Conservation (phyloP, 2,888 invertebrate species). For the Yponomeuta evonymella region DNA sequence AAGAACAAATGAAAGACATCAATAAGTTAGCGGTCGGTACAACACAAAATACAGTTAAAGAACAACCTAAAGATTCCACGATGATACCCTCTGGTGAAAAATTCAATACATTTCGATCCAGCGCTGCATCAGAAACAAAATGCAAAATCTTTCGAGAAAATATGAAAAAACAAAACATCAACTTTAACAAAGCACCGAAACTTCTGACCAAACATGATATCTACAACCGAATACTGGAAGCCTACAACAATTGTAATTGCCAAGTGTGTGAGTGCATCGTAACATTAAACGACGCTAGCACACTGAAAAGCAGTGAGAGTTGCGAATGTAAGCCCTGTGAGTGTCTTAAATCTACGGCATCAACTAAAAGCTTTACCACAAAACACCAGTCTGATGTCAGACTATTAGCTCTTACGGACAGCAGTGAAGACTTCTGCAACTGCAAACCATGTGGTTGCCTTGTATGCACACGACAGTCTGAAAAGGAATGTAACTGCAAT, state of each 20-base stretch:
- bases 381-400: neutral
- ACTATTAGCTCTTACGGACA: neutral
- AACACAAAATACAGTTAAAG: no score
- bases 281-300: conserved; percentile 7
- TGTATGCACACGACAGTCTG: neutral
- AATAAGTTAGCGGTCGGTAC: no score
- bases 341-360: conserved; percentile 19
- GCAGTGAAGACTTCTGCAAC: conserved; percentile 27
- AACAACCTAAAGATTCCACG: no score
- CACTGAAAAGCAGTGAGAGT: neutral
- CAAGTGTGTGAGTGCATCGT: conserved; percentile 55
- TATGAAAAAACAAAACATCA: neutral
- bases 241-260: conserved; percentile 55
- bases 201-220: conserved; percentile 35
- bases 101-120: neutral
- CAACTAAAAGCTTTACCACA: neutral
- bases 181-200: neutral
- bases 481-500: conserved; percentile 33
- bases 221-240: conserved; percentile 45
- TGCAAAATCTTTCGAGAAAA: neutral
- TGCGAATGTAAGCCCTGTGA: conserved; percentile 25
- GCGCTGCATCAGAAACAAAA: neutral
- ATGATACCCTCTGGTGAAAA: no score
- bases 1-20: no score
- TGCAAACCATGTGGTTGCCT: conserved; percentile 41